Percentiles rank a stretch among this genome's conserved stretches.
Evolutionary conservation across 2,113 vertebrate genomes (phyloP).

Genomic region (Pteruthius melanotis): DNA sequence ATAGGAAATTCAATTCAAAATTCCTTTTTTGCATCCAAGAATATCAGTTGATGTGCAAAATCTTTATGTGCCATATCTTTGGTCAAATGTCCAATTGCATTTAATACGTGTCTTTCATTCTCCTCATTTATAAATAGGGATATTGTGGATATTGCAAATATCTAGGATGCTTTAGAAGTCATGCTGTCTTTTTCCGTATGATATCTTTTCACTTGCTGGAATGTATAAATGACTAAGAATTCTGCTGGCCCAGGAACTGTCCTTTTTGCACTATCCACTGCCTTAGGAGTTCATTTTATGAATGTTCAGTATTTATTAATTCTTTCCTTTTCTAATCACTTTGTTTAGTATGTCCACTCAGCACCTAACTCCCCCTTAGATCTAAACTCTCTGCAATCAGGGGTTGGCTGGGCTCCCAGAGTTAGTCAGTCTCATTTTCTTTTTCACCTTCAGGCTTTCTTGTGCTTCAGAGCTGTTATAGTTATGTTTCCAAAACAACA

Average conservation of each 20-base stretch:
- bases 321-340: conserved; percentile 56
- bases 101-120: conserved; percentile 4
- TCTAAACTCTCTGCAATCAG: conserved; percentile 34
- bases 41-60: conserved; percentile 6
- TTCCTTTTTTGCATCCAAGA: not conserved
- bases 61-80: not conserved
- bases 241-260: not conserved
- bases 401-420: conserved; percentile 49
- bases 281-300: not conserved
- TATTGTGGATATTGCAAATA: conserved; percentile 11
- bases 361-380: conserved; percentile 25
- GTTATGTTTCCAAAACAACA: not conserved
- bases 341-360: conserved; percentile 46
- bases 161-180: not conserved
- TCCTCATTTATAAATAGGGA: conserved; percentile 20
- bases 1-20: conserved; percentile 20
- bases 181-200: not conserved
- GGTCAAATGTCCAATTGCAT: not conserved
- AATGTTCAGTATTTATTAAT: conserved; percentile 49
- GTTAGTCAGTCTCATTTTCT: conserved; percentile 32
- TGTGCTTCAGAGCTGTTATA: not conserved
- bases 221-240: not conserved
- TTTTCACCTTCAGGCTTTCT: conserved; percentile 25
- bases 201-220: not conserved
- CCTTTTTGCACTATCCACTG: not conserved